These are phyloP conservation scores for Xenopus laevis DNA, from an alignment of 2,113 vertebrate species.

Conservation along the genomic window DNA sequence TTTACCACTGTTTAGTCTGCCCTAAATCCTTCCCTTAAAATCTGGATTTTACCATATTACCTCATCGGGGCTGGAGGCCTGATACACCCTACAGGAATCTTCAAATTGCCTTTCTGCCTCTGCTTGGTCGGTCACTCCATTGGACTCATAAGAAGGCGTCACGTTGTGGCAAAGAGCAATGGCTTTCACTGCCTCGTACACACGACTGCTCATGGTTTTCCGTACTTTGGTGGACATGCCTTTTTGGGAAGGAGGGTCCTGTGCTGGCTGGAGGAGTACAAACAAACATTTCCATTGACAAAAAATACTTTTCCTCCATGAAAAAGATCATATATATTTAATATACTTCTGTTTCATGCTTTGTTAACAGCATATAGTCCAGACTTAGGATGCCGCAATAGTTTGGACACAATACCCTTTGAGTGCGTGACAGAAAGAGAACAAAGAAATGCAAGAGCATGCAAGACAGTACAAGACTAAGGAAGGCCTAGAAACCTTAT, in stretches of 20 bases:
- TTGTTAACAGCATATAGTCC: too few species aligned
- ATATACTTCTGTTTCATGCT: too few species aligned
- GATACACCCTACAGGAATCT: conserved; percentile 92
- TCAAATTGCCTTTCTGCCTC: conserved; percentile 94
- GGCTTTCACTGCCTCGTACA: conserved; percentile 93
- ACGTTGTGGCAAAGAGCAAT: conserved; percentile 95
- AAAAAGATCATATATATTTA: too few species aligned
- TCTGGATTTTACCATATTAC: conserved; percentile 55
- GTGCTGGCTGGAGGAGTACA: conserved; percentile 65
- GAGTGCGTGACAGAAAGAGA: too few species aligned
- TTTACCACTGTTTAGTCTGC: too few species aligned
- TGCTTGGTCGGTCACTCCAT: conserved; percentile 89
- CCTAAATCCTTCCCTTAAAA: too few species aligned
- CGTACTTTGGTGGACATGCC: conserved; percentile 86
- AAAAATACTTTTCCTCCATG: too few species aligned
- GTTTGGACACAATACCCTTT: too few species aligned
- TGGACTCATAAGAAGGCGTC: conserved; percentile 89
- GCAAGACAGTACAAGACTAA: too few species aligned
- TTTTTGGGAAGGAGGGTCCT: conserved; percentile 80
- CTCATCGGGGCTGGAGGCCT: conserved; percentile 96
- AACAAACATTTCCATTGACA: neutral
- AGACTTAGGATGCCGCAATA: too few species aligned
- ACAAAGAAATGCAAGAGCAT: too few species aligned
- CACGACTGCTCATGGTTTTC: conserved; percentile 91
- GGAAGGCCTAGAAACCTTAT: too few species aligned